phyloP scores from a whole-genome alignment of 2,797 vertebrate genomes.

The Rhinogobio ventralis region DNA sequence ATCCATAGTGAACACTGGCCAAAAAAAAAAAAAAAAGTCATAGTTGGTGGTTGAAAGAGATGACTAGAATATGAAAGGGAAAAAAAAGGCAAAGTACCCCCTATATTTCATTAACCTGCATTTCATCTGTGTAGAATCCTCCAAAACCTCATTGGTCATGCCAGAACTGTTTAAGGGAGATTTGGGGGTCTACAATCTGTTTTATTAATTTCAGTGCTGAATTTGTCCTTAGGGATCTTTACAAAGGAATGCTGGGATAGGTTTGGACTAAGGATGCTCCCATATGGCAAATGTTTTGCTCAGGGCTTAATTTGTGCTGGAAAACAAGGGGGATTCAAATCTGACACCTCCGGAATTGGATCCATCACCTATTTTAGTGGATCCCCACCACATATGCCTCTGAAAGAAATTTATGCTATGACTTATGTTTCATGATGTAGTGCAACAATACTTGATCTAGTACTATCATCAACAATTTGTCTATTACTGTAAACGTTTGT shows the following conservation, averaged over 20 bases:
- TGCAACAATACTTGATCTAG: not conserved
- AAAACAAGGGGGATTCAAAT: constrained; percentile 9
- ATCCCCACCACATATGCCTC: not conserved
- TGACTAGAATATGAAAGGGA: constrained; percentile 26
- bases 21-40: not conserved
- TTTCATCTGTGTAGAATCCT: constrained; percentile 29
- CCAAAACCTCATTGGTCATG: constrained; percentile 28
- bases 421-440: not conserved
- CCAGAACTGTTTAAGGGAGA: constrained; percentile 53
- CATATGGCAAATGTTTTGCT: constrained; percentile 54
- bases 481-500: not conserved
- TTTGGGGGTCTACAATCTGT: constrained; percentile 53
- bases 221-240: constrained; percentile 49
- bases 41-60: constrained; percentile 6
- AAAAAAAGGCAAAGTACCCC: constrained; percentile 15
- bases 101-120: constrained; percentile 48
- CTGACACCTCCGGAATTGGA: constrained; percentile 1
- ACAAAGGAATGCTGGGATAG: constrained; percentile 45
- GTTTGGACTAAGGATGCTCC: constrained; percentile 38
- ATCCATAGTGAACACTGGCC: not conserved
- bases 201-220: constrained; percentile 57
- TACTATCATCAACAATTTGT: not conserved
- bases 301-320: constrained; percentile 17
- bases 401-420: not conserved
- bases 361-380: not conserved